Percentiles rank a stretch among this genome's conserved stretches.
phyloP scores from a whole-genome alignment of 2,797 vertebrate species.

The Fratercula arctica region DNA sequence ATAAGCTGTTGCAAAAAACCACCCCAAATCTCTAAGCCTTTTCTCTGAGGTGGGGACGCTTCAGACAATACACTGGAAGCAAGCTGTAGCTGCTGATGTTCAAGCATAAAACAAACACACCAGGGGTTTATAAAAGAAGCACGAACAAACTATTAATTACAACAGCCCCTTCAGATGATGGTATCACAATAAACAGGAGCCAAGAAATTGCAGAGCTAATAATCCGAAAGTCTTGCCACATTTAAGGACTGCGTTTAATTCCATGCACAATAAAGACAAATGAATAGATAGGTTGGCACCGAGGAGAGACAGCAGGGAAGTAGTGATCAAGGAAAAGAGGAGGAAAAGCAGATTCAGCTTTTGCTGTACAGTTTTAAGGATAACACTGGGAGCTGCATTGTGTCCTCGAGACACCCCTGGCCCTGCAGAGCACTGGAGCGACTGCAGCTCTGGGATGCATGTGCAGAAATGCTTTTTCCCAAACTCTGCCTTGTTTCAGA shows the following conservation, averaged over 20 bases:
- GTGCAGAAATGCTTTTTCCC: not conserved
- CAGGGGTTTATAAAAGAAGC: not conserved
- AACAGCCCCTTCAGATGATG: not conserved
- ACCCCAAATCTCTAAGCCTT: not conserved
- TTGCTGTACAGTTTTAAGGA: not conserved
- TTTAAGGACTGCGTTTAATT: slow-evolving; percentile 3
- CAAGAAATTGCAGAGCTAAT: slow-evolving; percentile 29
- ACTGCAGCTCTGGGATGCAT: not conserved
- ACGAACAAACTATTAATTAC: slow-evolving; percentile 22
- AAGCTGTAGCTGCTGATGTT: not conserved
- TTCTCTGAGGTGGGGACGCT: not conserved
- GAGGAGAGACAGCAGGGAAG: not conserved
- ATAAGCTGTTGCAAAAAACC: not conserved
- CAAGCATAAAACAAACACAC: not conserved
- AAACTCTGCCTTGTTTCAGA: not conserved
- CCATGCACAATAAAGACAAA: not conserved
- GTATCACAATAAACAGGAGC: slow-evolving; percentile 7
- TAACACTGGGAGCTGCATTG: not conserved
- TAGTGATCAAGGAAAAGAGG: not conserved
- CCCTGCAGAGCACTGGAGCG: not conserved
- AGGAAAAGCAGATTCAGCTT: not conserved
- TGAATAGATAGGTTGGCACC: not conserved
- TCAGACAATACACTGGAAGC: not conserved
- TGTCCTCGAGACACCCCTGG: not conserved
- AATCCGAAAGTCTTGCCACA: not conserved